Evolutionary conservation across 2,113 vertebrate genomes (phyloP).

Genomic region (Salminus brasiliensis): DNA sequence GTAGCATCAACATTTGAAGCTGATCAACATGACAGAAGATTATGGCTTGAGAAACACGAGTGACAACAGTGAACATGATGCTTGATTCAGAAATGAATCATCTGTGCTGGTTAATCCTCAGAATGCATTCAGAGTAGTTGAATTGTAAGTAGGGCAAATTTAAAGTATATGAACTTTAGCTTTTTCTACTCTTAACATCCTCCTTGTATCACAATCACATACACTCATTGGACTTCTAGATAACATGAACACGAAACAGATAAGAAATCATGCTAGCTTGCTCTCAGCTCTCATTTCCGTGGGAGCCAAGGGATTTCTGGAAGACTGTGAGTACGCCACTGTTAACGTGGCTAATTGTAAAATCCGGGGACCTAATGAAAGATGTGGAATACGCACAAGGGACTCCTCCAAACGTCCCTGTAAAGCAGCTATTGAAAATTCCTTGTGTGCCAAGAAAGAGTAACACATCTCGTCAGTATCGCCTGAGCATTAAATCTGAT

Average conservation of each 20-base stretch:
- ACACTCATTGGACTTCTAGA: not conserved
- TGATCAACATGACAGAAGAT: conserved; percentile 8
- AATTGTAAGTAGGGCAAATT: not conserved
- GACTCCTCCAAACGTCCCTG: not conserved
- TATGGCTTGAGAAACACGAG: not conserved
- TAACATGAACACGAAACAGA: not conserved
- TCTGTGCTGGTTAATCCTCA: not conserved
- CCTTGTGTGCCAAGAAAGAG: not conserved
- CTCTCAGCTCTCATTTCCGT: not conserved
- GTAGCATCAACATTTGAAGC: not conserved
- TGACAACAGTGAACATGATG: not conserved
- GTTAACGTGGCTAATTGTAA: not conserved
- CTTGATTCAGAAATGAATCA: not conserved
- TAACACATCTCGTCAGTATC: not conserved
- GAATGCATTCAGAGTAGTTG: not conserved
- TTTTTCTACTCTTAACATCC: not conserved
- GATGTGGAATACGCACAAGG: not conserved
- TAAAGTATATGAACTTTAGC: not conserved
- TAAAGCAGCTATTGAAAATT: not conserved
- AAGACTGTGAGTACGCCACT: conserved; percentile 6
- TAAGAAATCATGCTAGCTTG: not conserved
- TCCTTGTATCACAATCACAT: not conserved
- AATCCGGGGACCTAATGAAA: conserved; percentile 17
- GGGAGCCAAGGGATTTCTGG: not conserved
- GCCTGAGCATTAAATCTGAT: not conserved